phyloP scores from a whole-genome alignment of 2,888 invertebrate genomes.

The Stenodema calcarata region DNA sequence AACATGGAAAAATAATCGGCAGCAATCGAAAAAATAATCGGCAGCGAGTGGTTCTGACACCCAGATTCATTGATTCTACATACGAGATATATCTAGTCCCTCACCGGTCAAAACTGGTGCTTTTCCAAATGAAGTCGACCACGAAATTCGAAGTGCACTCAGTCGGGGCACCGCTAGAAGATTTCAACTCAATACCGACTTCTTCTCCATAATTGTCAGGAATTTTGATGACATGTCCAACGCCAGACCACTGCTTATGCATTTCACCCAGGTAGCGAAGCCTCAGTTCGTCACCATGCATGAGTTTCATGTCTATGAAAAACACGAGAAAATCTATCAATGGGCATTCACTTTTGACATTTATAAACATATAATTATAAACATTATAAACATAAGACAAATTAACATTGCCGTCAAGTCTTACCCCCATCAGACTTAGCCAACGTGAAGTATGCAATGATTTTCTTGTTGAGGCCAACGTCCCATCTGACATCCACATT shows the following conservation, averaged over 20 bases:
- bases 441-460: constrained; percentile 95
- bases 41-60: no score
- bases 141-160: constrained; percentile 96
- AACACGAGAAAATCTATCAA: neutral
- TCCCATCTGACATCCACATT: constrained; percentile 99
- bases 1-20: no score
- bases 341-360: no score
- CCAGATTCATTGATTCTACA: no score
- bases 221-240: constrained; percentile 96
- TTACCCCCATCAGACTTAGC: constrained; percentile 91
- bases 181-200: constrained; percentile 94
- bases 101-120: constrained; percentile 94
- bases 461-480: constrained; percentile 96
- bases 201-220: constrained; percentile 97
- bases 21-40: no score
- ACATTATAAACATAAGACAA: no score
- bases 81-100: neutral
- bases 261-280: constrained; percentile 91
- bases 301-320: constrained; percentile 90
- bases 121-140: constrained; percentile 99
- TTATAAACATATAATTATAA: no score
- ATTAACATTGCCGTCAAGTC: neutral
- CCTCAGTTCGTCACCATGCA: constrained; percentile 98
- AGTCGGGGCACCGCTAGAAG: constrained; percentile 87
- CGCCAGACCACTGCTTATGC: constrained; percentile 95